phyloP scores from a whole-genome alignment of 2,888 invertebrate genomes.

The Coenonympha glycerion region DNA sequence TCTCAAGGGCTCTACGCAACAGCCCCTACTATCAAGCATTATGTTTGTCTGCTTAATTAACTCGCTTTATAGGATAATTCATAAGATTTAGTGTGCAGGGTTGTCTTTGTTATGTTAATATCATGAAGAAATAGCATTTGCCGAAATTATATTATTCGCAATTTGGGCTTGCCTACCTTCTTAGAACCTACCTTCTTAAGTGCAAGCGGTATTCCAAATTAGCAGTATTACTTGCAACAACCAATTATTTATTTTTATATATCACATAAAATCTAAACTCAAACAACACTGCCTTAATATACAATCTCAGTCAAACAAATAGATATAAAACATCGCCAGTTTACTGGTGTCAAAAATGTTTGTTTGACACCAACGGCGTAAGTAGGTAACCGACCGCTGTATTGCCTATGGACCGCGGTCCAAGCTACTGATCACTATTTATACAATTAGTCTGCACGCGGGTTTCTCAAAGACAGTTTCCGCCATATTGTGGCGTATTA shows the following conservation, averaged over 20 bases:
- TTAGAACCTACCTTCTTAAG: no score
- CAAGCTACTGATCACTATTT: no score
- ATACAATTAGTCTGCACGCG: no score
- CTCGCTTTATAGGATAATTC: constrained; percentile 30
- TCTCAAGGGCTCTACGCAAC: constrained; percentile 24
- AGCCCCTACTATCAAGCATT: constrained; percentile 20
- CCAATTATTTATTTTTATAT: neutral
- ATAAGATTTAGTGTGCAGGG: constrained; percentile 20
- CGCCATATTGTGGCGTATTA: no score
- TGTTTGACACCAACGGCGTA: no score
- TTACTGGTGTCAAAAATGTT: no score
- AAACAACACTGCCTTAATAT: neutral
- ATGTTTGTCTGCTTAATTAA: constrained; percentile 32
- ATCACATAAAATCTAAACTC: neutral
- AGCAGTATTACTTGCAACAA: neutral
- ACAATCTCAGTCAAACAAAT: neutral
- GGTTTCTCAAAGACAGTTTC: no score
- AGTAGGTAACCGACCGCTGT: no score
- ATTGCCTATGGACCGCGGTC: no score
- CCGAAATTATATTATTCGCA: no score
- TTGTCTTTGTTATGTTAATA: constrained; percentile 14
- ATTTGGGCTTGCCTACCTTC: no score
- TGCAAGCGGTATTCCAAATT: neutral
- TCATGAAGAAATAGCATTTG: neutral
- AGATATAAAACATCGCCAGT: no score